These are phyloP conservation scores for Piprites chloris DNA, from an alignment of 2,113 vertebrate species.

Conservation along the genomic window DNA sequence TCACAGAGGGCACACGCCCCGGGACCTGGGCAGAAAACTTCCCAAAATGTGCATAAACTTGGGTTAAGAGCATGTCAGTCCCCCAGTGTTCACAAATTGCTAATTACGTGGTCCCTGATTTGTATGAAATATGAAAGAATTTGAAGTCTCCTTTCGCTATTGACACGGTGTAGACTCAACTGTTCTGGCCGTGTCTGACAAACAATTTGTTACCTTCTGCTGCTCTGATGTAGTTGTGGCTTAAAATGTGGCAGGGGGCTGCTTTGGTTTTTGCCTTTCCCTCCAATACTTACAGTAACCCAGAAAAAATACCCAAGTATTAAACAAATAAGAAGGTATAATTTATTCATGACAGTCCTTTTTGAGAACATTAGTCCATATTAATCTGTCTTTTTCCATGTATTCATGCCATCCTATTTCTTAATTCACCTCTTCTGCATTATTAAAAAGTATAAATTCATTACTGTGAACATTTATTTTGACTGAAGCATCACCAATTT, in stretches of 20 bases:
- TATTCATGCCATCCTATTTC: neutral
- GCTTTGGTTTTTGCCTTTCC: neutral
- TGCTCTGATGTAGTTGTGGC: neutral
- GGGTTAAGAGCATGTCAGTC: neutral
- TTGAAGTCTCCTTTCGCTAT: neutral
- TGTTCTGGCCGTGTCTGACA: neutral
- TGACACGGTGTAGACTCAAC: neutral
- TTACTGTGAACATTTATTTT: conserved; percentile 57
- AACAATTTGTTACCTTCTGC: neutral
- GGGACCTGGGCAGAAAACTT: neutral
- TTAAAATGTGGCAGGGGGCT: neutral
- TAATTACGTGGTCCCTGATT: neutral
- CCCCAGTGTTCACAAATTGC: neutral
- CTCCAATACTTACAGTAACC: neutral
- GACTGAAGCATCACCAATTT: conserved; percentile 40
- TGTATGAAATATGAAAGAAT: neutral
- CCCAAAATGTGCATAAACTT: neutral
- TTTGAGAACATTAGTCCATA: neutral
- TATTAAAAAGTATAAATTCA: conserved; percentile 54
- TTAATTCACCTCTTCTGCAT: conserved; percentile 43
- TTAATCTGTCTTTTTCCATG: conserved; percentile 11
- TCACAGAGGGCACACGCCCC: neutral
- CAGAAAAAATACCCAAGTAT: neutral
- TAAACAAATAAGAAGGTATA: neutral
- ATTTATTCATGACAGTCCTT: neutral